Evolutionary conservation across 2,888 invertebrate species (phyloP).

Genomic region (Erannis defoliaria): DNA sequence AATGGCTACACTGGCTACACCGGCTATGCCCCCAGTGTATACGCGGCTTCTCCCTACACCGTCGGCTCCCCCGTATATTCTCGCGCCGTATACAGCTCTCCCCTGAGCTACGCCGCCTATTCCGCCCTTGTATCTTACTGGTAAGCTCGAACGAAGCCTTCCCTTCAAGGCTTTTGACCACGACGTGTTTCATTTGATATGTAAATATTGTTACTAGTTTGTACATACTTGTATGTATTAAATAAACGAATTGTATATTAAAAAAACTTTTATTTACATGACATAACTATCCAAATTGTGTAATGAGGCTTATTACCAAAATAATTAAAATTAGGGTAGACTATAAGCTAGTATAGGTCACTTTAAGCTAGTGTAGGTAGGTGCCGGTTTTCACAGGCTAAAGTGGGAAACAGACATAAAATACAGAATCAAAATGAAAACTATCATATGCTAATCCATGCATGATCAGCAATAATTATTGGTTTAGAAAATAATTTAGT

Average conservation of each 20-base stretch:
- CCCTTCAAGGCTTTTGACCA: slow-evolving; percentile 48
- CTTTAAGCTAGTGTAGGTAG: too few relatives aligned
- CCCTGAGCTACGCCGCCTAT: slow-evolving; percentile 64
- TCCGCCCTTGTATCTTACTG: slow-evolving; percentile 74
- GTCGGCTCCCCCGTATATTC: slow-evolving; percentile 42
- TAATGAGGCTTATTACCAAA: too few relatives aligned
- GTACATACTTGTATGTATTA: slow-evolving; percentile 56
- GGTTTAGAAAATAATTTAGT: too few relatives aligned
- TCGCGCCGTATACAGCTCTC: slow-evolving; percentile 50
- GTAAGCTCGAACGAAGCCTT: slow-evolving; percentile 55
- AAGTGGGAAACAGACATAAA: too few relatives aligned
- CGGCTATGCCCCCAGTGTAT: slow-evolving; percentile 41
- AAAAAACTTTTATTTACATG: too few relatives aligned
- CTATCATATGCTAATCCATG: too few relatives aligned
- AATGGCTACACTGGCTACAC: slow-evolving; percentile 59
- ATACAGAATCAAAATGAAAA: too few relatives aligned
- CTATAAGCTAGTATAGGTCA: too few relatives aligned
- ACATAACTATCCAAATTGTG: too few relatives aligned
- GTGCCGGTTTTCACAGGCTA: too few relatives aligned
- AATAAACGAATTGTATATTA: slow-evolving; percentile 49
- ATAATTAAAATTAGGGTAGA: too few relatives aligned
- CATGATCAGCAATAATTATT: too few relatives aligned
- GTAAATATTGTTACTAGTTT: slow-evolving; percentile 65
- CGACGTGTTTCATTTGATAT: slow-evolving; percentile 63
- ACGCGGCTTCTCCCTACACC: slow-evolving; percentile 34